phyloP scores from a whole-genome alignment of 2,797 vertebrate species.

The Monodelphis domestica region DNA sequence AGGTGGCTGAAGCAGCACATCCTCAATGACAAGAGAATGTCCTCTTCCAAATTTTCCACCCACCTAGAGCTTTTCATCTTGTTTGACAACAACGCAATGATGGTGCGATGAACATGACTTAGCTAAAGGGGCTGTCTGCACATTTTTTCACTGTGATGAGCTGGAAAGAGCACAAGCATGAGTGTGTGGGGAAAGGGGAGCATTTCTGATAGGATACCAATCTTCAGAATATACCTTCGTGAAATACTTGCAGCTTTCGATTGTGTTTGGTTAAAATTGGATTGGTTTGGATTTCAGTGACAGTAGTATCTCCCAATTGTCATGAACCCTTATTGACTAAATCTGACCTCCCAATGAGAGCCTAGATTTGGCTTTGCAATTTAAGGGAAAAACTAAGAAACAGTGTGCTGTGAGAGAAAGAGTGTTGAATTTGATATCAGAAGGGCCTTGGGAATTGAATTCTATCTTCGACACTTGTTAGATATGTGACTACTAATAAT shows the following conservation, averaged over 20 bases:
- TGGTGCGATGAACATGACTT: neutral
- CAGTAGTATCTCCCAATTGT: conserved; percentile 2
- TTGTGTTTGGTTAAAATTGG: neutral
- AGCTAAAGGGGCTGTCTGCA: conserved; percentile 21
- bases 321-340: neutral
- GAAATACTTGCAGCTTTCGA: conserved; percentile 31
- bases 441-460: neutral
- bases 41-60: neutral
- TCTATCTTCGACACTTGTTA: neutral
- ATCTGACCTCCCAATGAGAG: neutral
- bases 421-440: neutral
- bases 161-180: neutral
- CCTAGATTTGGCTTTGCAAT: neutral
- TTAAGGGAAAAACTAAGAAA: no score
- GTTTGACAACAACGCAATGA: neutral
- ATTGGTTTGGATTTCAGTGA: conserved; percentile 54
- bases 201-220: neutral
- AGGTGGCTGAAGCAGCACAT: rapidly evolving
- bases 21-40: neutral
- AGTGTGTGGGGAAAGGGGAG: neutral
- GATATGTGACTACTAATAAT: neutral
- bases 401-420: neutral
- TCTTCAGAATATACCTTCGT: conserved; percentile 29
- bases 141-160: neutral
- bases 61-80: neutral